phyloP scores from a whole-genome alignment of 1,140 invertebrate species.

The Scylla paramamosain region DNA sequence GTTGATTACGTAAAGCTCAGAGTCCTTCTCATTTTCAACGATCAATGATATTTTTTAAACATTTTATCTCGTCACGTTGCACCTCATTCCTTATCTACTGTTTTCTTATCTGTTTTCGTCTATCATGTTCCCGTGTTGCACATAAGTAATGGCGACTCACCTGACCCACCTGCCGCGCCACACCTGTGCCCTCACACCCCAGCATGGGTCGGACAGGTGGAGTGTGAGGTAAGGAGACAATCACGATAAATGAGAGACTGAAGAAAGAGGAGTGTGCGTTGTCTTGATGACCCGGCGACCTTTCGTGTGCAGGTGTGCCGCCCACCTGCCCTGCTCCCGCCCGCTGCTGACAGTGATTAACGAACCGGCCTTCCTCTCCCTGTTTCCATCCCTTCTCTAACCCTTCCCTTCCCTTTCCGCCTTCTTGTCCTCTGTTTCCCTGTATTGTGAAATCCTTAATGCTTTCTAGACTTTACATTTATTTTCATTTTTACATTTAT shows the following conservation, averaged over 20 bases:
- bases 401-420: background rate
- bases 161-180: no score
- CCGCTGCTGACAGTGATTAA: conserved; percentile 2
- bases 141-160: no score
- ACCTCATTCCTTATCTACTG: background rate
- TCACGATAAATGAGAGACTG: background rate
- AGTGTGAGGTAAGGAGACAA: background rate
- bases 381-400: background rate
- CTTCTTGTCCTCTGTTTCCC: conserved; percentile 7
- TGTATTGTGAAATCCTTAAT: no score
- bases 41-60: no score
- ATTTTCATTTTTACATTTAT: no score
- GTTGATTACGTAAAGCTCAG: no score
- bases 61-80: background rate
- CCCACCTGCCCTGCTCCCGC: conserved; percentile 4
- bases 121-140: no score
- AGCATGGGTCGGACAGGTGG: background rate
- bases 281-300: conserved; percentile 3
- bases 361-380: background rate
- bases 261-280: background rate
- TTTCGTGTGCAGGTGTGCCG: conserved; percentile 17
- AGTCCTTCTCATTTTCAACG: no score
- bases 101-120: no score
- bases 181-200: background rate
- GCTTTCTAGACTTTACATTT: no score